Conservation (phyloP, 2,888 invertebrate genomes). For the Ophonus ardosiacus region DNA sequence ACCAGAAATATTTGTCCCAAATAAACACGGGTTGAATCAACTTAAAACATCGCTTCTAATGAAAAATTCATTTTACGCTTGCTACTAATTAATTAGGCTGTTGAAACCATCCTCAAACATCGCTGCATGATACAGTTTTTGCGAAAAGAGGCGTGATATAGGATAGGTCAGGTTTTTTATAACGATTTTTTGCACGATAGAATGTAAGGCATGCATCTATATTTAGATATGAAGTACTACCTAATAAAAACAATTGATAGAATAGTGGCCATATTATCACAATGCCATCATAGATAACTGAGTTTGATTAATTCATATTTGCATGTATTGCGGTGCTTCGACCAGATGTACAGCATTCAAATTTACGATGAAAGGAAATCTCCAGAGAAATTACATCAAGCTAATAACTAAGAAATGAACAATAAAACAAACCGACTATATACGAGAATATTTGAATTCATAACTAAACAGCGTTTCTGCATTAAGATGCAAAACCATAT, state of each 20-base stretch:
- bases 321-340: neutral
- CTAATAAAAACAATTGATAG: slow-evolving; percentile 51
- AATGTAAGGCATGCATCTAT: slow-evolving; percentile 45
- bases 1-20: too few relatives aligned
- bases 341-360: neutral
- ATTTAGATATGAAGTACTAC: slow-evolving; percentile 52
- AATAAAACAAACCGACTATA: too few relatives aligned
- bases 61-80: neutral
- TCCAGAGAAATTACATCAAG: too few relatives aligned
- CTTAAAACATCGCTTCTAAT: neutral
- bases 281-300: neutral
- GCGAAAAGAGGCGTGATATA: neutral
- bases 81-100: slow-evolving; percentile 15
- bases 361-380: neutral
- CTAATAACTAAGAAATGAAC: too few relatives aligned
- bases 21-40: too few relatives aligned
- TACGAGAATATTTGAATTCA: too few relatives aligned
- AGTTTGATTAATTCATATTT: slow-evolving; percentile 34
- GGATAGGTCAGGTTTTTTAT: slow-evolving; percentile 52
- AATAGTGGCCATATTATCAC: slow-evolving; percentile 48
- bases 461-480: too few relatives aligned
- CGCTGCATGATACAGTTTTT: slow-evolving; percentile 14
- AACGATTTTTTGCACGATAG: slow-evolving; percentile 27
- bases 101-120: neutral
- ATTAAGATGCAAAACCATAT: too few relatives aligned